Conservation (phyloP, 37 sponge, comb jelly and placozoan genomes). For the Sycon ciliatum region DNA sequence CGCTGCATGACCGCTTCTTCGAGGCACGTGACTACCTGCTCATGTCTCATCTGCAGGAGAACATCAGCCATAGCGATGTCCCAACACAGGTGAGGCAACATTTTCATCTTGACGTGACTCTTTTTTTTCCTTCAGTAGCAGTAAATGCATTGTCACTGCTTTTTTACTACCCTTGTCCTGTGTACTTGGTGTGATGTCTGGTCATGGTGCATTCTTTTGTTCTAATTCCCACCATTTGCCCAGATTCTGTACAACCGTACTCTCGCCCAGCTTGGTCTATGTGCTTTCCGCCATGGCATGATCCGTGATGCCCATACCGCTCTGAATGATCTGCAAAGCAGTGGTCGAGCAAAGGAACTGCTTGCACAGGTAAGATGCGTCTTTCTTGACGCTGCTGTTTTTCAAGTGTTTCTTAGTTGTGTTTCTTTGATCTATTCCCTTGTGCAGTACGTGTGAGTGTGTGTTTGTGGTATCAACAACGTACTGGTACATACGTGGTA, state of each 20-base stretch:
- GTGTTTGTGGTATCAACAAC: too few species aligned
- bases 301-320: slow-evolving; percentile 89
- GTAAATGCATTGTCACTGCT: neutral
- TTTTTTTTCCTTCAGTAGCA: too few species aligned
- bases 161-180: too few species aligned
- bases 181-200: too few species aligned
- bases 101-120: too few species aligned
- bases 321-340: slow-evolving; percentile 87
- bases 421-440: too few species aligned
- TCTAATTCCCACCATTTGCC: neutral
- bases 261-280: slow-evolving; percentile 95
- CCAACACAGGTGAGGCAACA: slow-evolving; percentile 66
- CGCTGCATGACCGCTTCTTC: slow-evolving; percentile 65
- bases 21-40: slow-evolving; percentile 87
- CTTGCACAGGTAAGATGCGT: slow-evolving; percentile 72
- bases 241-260: slow-evolving; percentile 93
- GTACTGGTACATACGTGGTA: too few species aligned
- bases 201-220: too few species aligned
- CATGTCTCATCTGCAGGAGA: slow-evolving; percentile 94
- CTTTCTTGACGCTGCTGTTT: neutral
- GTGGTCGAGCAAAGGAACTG: slow-evolving; percentile 79
- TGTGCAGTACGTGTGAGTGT: too few species aligned
- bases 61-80: slow-evolving; percentile 69
- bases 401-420: neutral
- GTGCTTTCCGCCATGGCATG: slow-evolving; percentile 93